These are phyloP conservation scores for Trachemys scripta DNA, from an alignment of 2,113 vertebrate genomes.

Conservation along the genomic window DNA sequence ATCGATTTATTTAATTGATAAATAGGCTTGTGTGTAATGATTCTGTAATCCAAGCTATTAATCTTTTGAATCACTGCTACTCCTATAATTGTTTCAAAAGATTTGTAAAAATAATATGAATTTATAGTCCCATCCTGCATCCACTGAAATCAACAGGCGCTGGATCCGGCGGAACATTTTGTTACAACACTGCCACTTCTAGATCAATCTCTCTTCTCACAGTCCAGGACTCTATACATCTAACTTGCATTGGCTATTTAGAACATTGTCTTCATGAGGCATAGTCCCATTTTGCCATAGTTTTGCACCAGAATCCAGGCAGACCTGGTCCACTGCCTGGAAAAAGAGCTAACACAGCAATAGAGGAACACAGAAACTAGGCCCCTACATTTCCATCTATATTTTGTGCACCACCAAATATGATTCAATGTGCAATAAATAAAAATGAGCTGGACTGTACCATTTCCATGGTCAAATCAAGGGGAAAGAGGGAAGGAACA, in stretches of 20 bases:
- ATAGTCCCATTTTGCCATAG: not conserved
- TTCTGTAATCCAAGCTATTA: slow-evolving; percentile 26
- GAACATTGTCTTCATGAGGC: not conserved
- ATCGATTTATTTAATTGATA: slow-evolving; percentile 4
- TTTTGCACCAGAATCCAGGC: not conserved
- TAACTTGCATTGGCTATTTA: no score
- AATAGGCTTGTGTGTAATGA: not conserved
- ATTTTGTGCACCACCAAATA: not conserved
- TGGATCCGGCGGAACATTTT: not conserved
- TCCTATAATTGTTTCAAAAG: not conserved
- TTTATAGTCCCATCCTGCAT: not conserved
- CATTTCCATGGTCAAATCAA: not conserved
- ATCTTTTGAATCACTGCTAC: slow-evolving; percentile 17
- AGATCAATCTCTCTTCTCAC: not conserved
- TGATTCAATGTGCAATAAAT: not conserved
- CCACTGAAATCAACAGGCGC: not conserved
- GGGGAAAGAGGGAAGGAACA: not conserved
- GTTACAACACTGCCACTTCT: not conserved
- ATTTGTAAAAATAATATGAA: not conserved
- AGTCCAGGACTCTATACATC: no score
- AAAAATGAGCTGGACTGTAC: rapidly evolving
- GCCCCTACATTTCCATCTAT: not conserved
- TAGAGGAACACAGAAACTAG: not conserved
- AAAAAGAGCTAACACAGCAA: not conserved
- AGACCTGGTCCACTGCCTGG: not conserved